These are phyloP conservation scores for Bambusicola thoracicus DNA, from an alignment of 2,113 vertebrate genomes.

Conservation along the genomic window DNA sequence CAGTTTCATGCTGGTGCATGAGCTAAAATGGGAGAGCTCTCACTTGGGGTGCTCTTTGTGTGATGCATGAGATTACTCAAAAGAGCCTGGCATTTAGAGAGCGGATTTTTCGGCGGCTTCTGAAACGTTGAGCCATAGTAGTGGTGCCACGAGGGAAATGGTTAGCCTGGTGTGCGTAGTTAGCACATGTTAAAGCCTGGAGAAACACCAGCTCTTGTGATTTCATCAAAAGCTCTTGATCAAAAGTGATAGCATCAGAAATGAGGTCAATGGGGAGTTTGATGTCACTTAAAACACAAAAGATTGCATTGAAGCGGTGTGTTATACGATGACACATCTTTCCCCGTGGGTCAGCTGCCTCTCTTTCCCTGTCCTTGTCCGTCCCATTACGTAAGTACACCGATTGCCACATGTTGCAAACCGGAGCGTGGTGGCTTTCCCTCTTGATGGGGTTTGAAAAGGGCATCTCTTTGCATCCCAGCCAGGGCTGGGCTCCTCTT, in stretches of 20 bases:
- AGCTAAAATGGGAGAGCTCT: not conserved
- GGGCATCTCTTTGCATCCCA: not conserved
- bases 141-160: not conserved
- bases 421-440: not conserved
- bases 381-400: rapidly evolving
- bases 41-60: not conserved
- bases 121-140: not conserved
- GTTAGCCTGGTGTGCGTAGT: not conserved
- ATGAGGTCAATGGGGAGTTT: not conserved
- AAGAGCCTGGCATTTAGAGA: not conserved
- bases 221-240: not conserved
- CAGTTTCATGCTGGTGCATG: not conserved
- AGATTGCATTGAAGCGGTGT: not conserved
- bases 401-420: rapidly evolving
- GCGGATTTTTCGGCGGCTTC: not conserved
- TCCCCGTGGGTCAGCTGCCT: not conserved
- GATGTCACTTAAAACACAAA: not conserved
- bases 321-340: not conserved
- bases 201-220: not conserved
- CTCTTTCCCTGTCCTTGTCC: rapidly evolving
- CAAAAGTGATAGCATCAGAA: not conserved
- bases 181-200: not conserved
- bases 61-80: not conserved
- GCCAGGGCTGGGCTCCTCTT: not conserved
- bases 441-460: not conserved